phyloP scores from a whole-genome alignment of 2,113 vertebrate species.

The Thamnophis sirtalis region DNA sequence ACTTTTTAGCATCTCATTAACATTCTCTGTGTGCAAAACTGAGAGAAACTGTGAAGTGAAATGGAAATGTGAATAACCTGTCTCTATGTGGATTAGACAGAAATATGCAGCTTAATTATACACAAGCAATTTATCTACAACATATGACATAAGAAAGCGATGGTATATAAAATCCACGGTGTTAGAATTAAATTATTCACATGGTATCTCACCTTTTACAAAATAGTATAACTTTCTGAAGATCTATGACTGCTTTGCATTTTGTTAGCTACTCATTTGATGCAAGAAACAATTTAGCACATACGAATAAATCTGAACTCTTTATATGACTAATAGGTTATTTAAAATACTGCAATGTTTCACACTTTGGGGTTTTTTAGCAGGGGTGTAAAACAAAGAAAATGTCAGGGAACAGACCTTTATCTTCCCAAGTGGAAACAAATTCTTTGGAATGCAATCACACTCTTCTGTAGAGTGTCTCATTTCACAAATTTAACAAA shows the following conservation, averaged over 20 bases:
- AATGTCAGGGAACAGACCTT: not conserved
- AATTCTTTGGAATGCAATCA: not conserved
- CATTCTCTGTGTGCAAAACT: conserved; percentile 6
- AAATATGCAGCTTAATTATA: conserved; percentile 14
- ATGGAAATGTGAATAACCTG: conserved; percentile 25
- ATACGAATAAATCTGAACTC: not conserved
- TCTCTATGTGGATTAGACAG: not conserved
- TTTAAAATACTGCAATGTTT: conserved; percentile 4
- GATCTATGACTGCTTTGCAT: not conserved
- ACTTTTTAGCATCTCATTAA: conserved; percentile 1
- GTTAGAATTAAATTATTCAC: conserved; percentile 8
- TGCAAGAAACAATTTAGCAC: not conserved
- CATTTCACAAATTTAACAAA: not conserved
- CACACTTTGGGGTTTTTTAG: not conserved
- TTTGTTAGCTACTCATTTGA: not conserved
- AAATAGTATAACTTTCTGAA: conserved; percentile 4
- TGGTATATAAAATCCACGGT: not conserved
- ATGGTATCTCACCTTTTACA: not conserved
- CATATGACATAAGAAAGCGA: not conserved
- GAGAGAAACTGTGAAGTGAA: conserved; percentile 24
- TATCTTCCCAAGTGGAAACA: not conserved
- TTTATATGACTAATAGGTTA: not conserved
- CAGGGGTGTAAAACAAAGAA: not conserved
- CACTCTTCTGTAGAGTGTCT: not conserved
- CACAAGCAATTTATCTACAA: conserved; percentile 10